Conservation (phyloP, 2,797 vertebrate species). For the Avahi laniger region DNA sequence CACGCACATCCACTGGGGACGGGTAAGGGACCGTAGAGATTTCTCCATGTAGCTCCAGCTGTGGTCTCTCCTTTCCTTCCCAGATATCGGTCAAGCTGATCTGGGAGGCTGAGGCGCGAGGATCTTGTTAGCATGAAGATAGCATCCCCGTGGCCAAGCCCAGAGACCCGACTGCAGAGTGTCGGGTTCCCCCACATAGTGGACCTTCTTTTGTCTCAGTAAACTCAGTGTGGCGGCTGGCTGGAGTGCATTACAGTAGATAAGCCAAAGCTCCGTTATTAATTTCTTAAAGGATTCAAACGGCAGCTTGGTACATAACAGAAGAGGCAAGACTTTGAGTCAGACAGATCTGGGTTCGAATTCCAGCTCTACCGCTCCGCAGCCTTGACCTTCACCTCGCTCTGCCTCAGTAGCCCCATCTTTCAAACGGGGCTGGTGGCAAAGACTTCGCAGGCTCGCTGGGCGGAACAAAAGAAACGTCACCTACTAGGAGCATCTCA, state of each 20-base stretch:
- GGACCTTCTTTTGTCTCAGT: too few relatives aligned
- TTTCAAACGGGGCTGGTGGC: not conserved
- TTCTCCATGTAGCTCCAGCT: not conserved
- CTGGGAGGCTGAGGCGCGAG: not conserved
- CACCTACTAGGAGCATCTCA: not conserved
- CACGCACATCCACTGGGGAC: accelerated
- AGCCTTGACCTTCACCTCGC: not conserved
- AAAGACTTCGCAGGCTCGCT: not conserved
- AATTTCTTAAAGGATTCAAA: not conserved
- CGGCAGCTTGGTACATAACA: not conserved
- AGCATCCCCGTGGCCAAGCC: not conserved
- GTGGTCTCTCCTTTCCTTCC: not conserved
- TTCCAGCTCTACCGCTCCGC: not conserved
- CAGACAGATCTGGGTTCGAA: not conserved
- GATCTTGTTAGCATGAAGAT: not conserved
- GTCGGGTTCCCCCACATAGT: too few relatives aligned
- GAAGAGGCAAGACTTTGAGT: not conserved
- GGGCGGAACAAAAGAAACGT: not conserved
- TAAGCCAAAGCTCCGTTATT: not conserved
- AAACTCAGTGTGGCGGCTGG: too few relatives aligned
- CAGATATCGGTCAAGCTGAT: not conserved
- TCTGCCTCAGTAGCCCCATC: not conserved
- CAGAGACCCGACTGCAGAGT: not conserved
- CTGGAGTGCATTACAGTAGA: not conserved
- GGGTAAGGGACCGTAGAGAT: not conserved